Conservation (phyloP, 35 echinoderm and acorn worm genomes). For the Apostichopus californicus region DNA sequence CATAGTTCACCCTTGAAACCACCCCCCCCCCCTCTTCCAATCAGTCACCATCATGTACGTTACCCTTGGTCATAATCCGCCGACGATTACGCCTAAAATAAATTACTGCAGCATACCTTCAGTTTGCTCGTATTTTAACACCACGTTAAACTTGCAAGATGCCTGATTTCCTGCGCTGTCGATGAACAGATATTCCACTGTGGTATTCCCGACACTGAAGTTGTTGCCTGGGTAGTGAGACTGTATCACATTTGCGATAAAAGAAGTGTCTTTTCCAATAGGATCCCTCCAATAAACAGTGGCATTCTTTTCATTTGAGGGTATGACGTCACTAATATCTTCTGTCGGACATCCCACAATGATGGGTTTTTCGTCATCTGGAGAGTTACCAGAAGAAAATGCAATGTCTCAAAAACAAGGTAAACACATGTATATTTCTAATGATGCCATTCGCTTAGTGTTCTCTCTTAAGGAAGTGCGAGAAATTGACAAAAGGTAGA, state of each 20-base stretch:
- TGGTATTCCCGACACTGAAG: background rate
- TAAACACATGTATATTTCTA: too few relatives aligned
- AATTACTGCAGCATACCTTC: too few relatives aligned
- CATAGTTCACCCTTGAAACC: too few relatives aligned
- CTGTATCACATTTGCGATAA: background rate
- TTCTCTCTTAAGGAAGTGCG: too few relatives aligned
- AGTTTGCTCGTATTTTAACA: background rate
- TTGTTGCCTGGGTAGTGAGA: background rate
- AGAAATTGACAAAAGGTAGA: too few relatives aligned
- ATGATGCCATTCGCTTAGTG: too few relatives aligned
- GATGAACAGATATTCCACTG: background rate
- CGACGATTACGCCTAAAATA: too few relatives aligned
- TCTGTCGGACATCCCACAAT: background rate
- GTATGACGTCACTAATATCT: background rate
- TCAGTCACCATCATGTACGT: too few relatives aligned
- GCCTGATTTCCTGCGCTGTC: background rate
- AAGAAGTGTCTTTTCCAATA: background rate
- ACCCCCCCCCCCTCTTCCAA: too few relatives aligned
- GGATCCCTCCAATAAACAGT: conserved; percentile 2
- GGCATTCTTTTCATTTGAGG: background rate
- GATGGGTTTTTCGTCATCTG: background rate
- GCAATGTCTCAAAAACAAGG: too few relatives aligned
- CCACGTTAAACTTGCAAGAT: background rate
- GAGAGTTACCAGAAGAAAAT: too few relatives aligned
- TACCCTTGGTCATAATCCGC: too few relatives aligned